A percentile compares a stretch with the other conserved stretches of the same genome.
These are phyloP conservation scores for Apodemia zela DNA, from an alignment of 2,888 invertebrate species.

Conservation along the genomic window DNA sequence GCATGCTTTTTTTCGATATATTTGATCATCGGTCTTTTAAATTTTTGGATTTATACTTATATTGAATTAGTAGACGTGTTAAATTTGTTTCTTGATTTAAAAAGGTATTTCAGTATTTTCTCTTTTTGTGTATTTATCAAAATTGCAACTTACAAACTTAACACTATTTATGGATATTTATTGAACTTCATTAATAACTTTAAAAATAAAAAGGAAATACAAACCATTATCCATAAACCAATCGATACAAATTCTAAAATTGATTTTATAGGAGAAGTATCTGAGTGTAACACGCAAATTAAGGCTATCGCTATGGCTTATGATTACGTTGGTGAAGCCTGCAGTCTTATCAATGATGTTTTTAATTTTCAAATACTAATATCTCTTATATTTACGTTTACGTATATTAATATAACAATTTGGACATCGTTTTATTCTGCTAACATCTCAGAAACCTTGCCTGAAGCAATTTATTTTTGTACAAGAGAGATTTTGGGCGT, in stretches of 20 bases:
- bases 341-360: conserved; percentile 45
- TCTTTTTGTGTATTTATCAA: conserved; percentile 45
- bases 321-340: conserved; percentile 34
- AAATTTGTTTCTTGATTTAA: conserved; percentile 20
- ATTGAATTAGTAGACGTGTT: background rate
- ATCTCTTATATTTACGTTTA: no score
- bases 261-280: conserved; percentile 4
- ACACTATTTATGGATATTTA: conserved; percentile 46
- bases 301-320: conserved; percentile 38
- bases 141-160: conserved; percentile 43
- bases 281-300: conserved; percentile 20
- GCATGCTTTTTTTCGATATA: conserved; percentile 1
- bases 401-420: no score
- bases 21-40: background rate
- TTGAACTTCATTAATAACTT: conserved; percentile 39
- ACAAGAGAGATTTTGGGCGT: background rate
- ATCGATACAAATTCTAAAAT: background rate
- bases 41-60: background rate
- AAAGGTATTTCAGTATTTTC: conserved; percentile 23
- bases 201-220: background rate
- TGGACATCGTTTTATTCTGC: no score
- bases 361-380: conserved; percentile 1
- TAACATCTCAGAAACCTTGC: no score
- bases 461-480: no score
- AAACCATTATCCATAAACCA: background rate